Percentiles rank a stretch among this genome's conserved stretches.
phyloP scores from a whole-genome alignment of 2,113 vertebrate genomes.

The Albula glossodonta region DNA sequence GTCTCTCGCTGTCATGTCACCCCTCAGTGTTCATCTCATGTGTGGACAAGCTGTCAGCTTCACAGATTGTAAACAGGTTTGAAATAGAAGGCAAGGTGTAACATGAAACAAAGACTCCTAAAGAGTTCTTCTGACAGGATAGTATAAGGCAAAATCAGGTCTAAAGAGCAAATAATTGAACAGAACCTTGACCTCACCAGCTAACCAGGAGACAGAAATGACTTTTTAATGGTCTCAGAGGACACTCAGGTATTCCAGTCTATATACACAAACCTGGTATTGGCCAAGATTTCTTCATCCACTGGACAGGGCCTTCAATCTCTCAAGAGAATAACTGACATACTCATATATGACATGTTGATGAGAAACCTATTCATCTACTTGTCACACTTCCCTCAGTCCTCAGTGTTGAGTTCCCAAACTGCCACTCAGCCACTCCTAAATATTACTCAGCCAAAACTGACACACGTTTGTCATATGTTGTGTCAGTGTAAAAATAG shows the following conservation, averaged over 20 bases:
- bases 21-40: not conserved
- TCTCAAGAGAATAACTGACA: not conserved
- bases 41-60: not conserved
- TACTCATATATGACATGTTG: slow-evolving; percentile 9
- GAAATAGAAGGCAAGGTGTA: slow-evolving; percentile 4
- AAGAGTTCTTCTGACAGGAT: not conserved
- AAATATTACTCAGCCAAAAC: not conserved
- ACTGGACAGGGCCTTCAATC: not conserved
- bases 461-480: not conserved
- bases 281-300: not conserved
- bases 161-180: not conserved
- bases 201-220: not conserved
- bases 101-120: not conserved
- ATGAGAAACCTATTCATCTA: slow-evolving; percentile 5
- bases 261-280: not conserved
- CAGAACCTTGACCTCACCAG: not conserved
- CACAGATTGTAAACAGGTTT: slow-evolving; percentile 8
- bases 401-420: not conserved
- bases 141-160: not conserved
- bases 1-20: not conserved
- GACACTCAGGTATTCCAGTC: not conserved
- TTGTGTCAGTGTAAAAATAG: no score
- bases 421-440: slow-evolving; percentile 11
- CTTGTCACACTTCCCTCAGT: slow-evolving; percentile 33
- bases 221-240: not conserved